These are phyloP conservation scores for Agrilus biguttatus DNA, from an alignment of 2,888 invertebrate species.

Conservation along the genomic window DNA sequence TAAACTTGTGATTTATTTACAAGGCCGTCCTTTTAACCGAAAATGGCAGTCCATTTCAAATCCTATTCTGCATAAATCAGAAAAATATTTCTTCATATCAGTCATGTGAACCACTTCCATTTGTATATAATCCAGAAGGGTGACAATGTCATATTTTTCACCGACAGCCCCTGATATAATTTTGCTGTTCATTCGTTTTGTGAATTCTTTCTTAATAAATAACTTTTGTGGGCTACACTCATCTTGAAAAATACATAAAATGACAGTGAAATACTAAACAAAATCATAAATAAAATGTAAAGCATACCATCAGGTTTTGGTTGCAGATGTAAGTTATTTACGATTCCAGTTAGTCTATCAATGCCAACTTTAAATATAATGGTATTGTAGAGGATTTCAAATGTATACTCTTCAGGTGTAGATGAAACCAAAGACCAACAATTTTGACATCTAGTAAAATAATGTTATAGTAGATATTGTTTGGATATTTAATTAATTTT, in stretches of 20 bases:
- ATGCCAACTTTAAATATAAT: too few species aligned
- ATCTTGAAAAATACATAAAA: slow-evolving; percentile 1
- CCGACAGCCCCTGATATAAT: slow-evolving; percentile 9
- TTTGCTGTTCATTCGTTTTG: slow-evolving; percentile 3
- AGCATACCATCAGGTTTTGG: slow-evolving; percentile 1
- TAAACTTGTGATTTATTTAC: neutral
- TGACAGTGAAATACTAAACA: neutral
- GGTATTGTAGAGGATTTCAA: too few species aligned
- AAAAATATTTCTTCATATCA: slow-evolving; percentile 6
- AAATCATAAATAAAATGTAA: slow-evolving; percentile 5
- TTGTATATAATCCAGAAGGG: slow-evolving; percentile 12
- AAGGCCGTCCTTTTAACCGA: slow-evolving; percentile 3
- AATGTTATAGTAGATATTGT: too few species aligned
- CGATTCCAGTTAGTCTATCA: slow-evolving; percentile 5
- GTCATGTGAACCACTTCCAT: slow-evolving; percentile 8
- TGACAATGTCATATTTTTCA: slow-evolving; percentile 9
- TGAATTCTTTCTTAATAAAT: slow-evolving; percentile 6
- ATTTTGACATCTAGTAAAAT: too few species aligned
- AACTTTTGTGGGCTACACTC: slow-evolving; percentile 1
- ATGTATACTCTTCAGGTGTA: too few species aligned
- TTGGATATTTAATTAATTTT: too few species aligned
- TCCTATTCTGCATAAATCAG: slow-evolving; percentile 2
- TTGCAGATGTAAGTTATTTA: neutral
- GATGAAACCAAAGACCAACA: neutral
- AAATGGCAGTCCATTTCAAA: slow-evolving; percentile 7